Evolutionary conservation across 2,113 vertebrate species (phyloP).

Genomic region (Eulacestoma nigropectus): DNA sequence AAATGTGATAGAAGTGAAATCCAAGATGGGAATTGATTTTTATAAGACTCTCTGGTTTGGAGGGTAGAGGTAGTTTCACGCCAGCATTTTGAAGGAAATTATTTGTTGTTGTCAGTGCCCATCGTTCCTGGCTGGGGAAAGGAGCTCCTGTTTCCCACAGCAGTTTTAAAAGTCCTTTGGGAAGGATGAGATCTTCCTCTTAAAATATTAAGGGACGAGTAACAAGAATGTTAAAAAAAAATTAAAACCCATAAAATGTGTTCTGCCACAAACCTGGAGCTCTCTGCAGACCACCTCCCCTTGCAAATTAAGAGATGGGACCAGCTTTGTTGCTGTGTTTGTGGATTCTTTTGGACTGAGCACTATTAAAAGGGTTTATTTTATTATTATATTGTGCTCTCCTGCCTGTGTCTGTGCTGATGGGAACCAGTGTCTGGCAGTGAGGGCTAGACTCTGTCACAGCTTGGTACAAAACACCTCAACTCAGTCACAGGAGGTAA

Average conservation of each 20-base stretch:
- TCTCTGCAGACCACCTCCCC: neutral
- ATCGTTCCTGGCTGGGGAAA: neutral
- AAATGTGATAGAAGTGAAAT: neutral
- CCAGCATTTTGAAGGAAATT: neutral
- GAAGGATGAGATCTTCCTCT: conserved; percentile 2
- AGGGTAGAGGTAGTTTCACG: neutral
- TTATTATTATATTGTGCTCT: neutral
- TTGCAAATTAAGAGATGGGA: neutral
- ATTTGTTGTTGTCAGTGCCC: neutral
- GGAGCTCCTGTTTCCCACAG: neutral
- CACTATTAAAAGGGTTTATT: neutral
- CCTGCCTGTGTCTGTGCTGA: neutral
- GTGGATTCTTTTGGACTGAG: neutral
- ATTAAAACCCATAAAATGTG: neutral
- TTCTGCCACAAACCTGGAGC: neutral
- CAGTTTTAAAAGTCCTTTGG: neutral
- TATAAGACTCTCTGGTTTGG: neutral
- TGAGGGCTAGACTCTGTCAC: neutral
- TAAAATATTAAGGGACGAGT: neutral
- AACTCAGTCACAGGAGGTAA: neutral
- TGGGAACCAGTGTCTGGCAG: neutral
- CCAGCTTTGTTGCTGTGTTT: neutral
- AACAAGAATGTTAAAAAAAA: neutral
- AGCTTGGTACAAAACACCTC: neutral
- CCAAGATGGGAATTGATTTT: neutral